Evolutionary conservation across 2,797 vertebrate species (phyloP).

Genomic region (Mus spretus): DNA sequence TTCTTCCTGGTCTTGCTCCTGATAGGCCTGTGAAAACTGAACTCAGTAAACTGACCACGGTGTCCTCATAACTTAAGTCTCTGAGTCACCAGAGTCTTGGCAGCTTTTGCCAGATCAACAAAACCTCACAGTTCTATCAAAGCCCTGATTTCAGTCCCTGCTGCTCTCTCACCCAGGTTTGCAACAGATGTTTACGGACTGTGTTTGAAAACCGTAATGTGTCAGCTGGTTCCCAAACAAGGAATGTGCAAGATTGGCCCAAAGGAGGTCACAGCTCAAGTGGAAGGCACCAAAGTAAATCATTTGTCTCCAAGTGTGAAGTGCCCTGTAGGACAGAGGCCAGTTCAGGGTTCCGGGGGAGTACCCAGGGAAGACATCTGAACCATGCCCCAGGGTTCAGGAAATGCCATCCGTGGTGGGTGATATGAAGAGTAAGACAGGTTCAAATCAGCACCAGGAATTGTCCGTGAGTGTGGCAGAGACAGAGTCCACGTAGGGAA

Average conservation of each 20-base stretch:
- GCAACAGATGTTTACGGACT: neutral
- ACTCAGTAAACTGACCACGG: neutral
- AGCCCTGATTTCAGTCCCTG: neutral
- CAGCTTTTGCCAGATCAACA: neutral
- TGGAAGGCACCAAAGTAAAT: neutral
- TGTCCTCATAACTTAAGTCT: neutral
- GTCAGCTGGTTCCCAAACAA: neutral
- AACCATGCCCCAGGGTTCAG: neutral
- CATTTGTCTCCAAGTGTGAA: neutral
- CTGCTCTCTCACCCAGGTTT: neutral
- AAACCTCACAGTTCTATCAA: neutral
- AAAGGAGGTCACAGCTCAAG: neutral
- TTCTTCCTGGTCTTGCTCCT: neutral
- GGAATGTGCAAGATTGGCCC: neutral
- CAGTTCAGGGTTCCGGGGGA: neutral
- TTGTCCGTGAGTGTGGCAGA: neutral
- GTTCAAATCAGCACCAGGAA: constrained; percentile 7
- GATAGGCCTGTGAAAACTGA: neutral
- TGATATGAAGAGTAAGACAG: neutral
- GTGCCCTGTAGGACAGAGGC: neutral
- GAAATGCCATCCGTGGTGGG: neutral
- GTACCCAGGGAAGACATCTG: neutral
- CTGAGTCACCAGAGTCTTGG: constrained; percentile 7
- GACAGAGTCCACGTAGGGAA: neutral
- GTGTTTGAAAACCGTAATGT: neutral